A percentile compares a stretch with the other conserved stretches of the same genome.
These are phyloP conservation scores for Poecile atricapillus DNA, from an alignment of 2,113 vertebrate genomes.

Conservation along the genomic window DNA sequence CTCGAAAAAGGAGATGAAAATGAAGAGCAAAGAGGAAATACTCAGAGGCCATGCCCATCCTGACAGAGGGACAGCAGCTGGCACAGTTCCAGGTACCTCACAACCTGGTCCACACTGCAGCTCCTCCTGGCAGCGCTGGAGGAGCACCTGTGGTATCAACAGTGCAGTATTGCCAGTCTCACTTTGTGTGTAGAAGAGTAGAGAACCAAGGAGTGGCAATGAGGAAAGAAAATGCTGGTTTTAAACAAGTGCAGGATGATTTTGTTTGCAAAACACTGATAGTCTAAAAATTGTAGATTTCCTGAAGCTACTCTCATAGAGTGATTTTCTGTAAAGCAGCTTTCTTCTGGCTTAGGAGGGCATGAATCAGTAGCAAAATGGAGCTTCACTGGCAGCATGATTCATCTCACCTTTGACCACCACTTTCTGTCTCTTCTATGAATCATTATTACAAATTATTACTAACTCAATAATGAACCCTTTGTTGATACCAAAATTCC, in stretches of 20 bases:
- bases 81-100: background rate
- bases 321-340: background rate
- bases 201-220: background rate
- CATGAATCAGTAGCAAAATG: background rate
- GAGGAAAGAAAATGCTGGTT: background rate
- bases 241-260: background rate
- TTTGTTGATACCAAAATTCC: background rate
- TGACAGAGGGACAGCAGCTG: background rate
- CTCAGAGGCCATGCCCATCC: accelerated
- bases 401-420: slow-evolving; percentile 29
- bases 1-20: background rate
- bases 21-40: background rate
- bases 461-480: background rate
- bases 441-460: slow-evolving; percentile 16
- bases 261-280: background rate
- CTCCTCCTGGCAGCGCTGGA: background rate
- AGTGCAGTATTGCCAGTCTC: accelerated
- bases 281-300: background rate
- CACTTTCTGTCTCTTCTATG: background rate
- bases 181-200: background rate
- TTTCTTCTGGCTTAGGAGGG: background rate
- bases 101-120: accelerated
- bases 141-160: background rate
- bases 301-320: background rate
- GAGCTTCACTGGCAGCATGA: background rate